phyloP scores from a whole-genome alignment of 2,888 invertebrate genomes.

The Mythimna loreyi region DNA sequence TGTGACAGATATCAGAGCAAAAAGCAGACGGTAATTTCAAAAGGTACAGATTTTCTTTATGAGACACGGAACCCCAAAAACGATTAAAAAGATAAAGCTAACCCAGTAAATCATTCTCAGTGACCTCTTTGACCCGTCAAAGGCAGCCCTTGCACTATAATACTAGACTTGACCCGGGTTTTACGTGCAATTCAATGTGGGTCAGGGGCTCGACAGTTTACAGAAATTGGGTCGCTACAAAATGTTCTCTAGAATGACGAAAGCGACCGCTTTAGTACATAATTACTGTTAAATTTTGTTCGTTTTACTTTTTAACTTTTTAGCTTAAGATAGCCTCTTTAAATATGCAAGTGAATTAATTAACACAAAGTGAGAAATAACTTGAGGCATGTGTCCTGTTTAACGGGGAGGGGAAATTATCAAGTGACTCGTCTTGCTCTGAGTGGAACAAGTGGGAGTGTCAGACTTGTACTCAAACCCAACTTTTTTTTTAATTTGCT shows the following conservation, averaged over 20 bases:
- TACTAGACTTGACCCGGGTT: constrained; percentile 70
- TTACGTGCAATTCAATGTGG: constrained; percentile 75
- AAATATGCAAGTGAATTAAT: background rate
- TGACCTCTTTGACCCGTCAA: constrained; percentile 38
- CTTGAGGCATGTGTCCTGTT: background rate
- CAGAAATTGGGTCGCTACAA: constrained; percentile 70
- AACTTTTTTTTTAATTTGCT: too few relatives aligned
- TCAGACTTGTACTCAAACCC: too few relatives aligned
- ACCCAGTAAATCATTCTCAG: constrained; percentile 17
- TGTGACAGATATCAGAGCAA: background rate
- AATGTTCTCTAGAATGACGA: constrained; percentile 52
- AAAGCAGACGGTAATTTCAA: background rate
- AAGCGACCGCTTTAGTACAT: constrained; percentile 23
- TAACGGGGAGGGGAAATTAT: too few relatives aligned
- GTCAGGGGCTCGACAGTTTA: constrained; percentile 70
- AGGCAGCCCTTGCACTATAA: constrained; percentile 56
- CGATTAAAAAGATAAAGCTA: constrained; percentile 16
- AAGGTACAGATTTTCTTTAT: background rate
- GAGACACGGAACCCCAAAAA: background rate
- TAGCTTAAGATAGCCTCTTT: background rate
- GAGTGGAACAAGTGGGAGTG: too few relatives aligned
- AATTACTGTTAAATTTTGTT: constrained; percentile 38
- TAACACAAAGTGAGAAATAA: background rate
- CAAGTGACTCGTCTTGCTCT: too few relatives aligned
- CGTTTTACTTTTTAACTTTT: background rate